Conservation (phyloP, 2,113 vertebrate species). For the Verasper variegatus region DNA sequence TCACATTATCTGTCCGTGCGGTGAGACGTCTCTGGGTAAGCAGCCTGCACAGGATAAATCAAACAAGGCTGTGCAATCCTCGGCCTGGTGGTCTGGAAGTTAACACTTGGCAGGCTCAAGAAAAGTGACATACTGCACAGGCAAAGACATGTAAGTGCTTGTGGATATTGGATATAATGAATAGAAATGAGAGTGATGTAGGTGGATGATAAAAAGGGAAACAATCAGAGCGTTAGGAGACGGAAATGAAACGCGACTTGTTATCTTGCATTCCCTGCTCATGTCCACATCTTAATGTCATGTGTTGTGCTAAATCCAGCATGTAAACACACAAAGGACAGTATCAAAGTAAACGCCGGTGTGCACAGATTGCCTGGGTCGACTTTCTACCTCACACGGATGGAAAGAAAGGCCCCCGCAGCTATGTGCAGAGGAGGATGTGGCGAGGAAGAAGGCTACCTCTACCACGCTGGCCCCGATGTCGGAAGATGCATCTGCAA, state of each 20-base stretch:
- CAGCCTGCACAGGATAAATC: background rate
- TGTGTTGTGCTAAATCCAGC: no score
- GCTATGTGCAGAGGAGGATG: slow-evolving; percentile 6
- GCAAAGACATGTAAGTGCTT: background rate
- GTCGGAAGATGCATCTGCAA: slow-evolving; percentile 34
- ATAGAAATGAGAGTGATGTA: background rate
- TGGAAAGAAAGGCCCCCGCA: slow-evolving; percentile 14
- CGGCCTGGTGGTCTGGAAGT: slow-evolving; percentile 12
- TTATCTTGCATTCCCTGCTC: background rate
- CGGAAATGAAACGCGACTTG: no score
- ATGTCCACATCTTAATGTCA: background rate
- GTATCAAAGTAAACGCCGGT: background rate
- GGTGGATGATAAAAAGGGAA: background rate
- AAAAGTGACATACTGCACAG: background rate
- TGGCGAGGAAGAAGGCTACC: slow-evolving; percentile 11
- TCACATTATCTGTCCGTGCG: no score
- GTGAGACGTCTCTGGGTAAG: background rate
- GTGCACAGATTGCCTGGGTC: background rate
- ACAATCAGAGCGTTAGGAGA: background rate
- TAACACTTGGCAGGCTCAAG: background rate
- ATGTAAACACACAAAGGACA: background rate
- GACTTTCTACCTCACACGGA: background rate
- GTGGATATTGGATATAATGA: background rate
- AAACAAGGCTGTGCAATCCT: background rate
- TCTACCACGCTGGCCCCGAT: slow-evolving; percentile 3